These are phyloP conservation scores for Hydrotaea diabolus DNA, from an alignment of 2,888 invertebrate species.

Conservation along the genomic window DNA sequence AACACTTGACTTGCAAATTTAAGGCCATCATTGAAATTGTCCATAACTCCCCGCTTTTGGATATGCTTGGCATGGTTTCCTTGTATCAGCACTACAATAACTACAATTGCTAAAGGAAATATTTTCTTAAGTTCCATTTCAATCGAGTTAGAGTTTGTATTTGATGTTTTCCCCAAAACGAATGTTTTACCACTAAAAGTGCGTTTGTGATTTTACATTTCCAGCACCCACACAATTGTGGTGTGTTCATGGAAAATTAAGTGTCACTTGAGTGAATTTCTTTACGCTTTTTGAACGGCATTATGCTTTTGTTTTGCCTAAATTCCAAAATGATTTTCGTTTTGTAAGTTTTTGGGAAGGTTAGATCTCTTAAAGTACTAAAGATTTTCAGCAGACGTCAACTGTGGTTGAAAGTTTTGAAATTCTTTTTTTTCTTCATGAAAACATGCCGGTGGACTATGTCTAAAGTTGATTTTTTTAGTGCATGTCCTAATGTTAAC, in stretches of 20 bases:
- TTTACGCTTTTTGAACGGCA: constrained; percentile 55
- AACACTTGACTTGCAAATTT: constrained; percentile 80
- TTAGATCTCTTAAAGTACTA: background rate
- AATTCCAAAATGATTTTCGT: constrained; percentile 37
- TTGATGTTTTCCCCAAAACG: constrained; percentile 35
- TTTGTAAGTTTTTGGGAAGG: constrained; percentile 27
- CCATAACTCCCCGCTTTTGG: constrained; percentile 75
- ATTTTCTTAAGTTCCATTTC: constrained; percentile 47
- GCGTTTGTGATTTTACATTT: constrained; percentile 20
- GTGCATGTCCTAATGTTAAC: no score
- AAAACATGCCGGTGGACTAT: no score
- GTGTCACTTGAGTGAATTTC: constrained; percentile 77
- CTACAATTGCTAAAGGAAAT: background rate
- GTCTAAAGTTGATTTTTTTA: no score
- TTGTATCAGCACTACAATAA: background rate
- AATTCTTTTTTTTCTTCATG: no score
- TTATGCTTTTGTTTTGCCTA: constrained; percentile 43
- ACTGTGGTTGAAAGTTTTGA: no score
- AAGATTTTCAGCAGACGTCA: no score
- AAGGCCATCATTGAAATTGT: constrained; percentile 78
- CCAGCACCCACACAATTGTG: constrained; percentile 21
- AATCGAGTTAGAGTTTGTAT: background rate
- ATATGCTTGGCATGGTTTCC: constrained; percentile 64
- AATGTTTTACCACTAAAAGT: constrained; percentile 47
- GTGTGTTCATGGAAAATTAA: constrained; percentile 43